Conservation (phyloP, 2,113 vertebrate species). For the Alligator sinensis region DNA sequence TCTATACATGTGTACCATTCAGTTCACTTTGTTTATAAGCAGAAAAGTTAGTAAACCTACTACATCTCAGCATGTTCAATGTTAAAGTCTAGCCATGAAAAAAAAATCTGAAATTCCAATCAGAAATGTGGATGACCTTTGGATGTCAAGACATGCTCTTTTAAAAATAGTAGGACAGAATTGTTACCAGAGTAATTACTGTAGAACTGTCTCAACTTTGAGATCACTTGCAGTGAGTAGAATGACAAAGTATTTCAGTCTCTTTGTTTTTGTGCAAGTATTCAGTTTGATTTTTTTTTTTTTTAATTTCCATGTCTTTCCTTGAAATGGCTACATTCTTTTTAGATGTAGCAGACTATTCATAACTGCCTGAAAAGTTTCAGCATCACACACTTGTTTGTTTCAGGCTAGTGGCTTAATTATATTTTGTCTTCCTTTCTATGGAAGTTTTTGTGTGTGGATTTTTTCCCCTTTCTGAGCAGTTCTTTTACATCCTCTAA, state of each 20-base stretch:
- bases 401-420: neutral
- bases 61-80: neutral
- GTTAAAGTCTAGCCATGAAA: neutral
- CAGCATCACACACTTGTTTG: neutral
- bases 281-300: neutral
- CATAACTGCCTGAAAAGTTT: neutral
- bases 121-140: neutral
- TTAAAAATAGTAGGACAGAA: neutral
- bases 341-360: neutral
- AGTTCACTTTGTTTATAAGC: neutral
- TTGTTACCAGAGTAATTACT: neutral
- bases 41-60: neutral
- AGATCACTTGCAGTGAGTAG: neutral
- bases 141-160: fast-evolving
- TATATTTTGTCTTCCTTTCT: neutral
- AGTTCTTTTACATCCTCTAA: neutral
- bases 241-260: neutral
- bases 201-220: neutral
- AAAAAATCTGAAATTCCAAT: neutral
- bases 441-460: neutral
- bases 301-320: neutral
- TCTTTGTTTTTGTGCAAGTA: neutral
- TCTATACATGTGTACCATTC: neutral
- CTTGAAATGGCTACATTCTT: neutral
- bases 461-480: neutral